Percentiles rank a stretch among this genome's conserved stretches.
phyloP scores from a whole-genome alignment of 2,888 invertebrate species.

The Pachymerium ferrugineum region DNA sequence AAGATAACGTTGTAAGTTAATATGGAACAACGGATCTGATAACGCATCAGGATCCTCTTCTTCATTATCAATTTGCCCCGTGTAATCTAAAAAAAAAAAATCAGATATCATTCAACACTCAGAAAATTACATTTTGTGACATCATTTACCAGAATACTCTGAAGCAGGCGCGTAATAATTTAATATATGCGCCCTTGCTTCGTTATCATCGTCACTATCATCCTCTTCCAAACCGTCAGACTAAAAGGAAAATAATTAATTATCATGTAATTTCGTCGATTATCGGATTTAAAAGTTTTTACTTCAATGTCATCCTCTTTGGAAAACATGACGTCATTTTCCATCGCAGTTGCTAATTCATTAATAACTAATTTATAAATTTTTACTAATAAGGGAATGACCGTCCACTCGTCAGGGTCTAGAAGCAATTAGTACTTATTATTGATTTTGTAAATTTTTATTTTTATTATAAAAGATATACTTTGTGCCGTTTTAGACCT shows the following conservation, averaged over 20 bases:
- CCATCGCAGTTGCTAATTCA: constrained; percentile 56
- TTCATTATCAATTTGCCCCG: constrained; percentile 45
- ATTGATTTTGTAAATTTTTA: neutral
- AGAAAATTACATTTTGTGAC: neutral
- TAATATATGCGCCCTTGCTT: constrained; percentile 41
- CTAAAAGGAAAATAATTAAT: neutral
- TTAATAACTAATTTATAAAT: constrained; percentile 65
- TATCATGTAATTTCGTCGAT: neutral
- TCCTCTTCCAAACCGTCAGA: constrained; percentile 48
- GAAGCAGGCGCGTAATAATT: constrained; percentile 40
- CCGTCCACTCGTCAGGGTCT: constrained; percentile 56
- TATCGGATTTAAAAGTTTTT: neutral
- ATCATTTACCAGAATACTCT: constrained; percentile 30
- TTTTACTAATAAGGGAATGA: constrained; percentile 62
- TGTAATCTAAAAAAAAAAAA: neutral
- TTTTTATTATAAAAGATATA: neutral
- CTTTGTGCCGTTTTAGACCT: constrained; percentile 25
- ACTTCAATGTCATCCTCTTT: constrained; percentile 37
- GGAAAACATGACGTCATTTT: constrained; percentile 49
- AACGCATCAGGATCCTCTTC: constrained; percentile 56
- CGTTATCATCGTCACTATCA: constrained; percentile 43
- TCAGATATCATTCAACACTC: too few relatives aligned
- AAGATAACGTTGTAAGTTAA: constrained; percentile 60
- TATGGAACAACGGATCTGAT: constrained; percentile 58
- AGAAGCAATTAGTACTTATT: neutral